Evolutionary conservation across 2,797 vertebrate species (phyloP).

Genomic region (Diglossa cyanea): DNA sequence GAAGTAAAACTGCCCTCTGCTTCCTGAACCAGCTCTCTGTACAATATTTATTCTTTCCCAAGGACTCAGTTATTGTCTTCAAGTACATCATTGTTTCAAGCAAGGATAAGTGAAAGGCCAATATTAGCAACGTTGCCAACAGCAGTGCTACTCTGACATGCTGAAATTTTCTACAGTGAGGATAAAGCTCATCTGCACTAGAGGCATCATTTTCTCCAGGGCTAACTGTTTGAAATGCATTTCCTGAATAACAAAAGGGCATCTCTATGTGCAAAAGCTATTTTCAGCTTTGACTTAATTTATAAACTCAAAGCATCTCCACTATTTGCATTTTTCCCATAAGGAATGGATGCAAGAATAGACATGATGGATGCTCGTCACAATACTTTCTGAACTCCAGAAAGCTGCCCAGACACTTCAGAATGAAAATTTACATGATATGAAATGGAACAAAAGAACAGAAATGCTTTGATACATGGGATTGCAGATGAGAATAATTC

Average conservation of each 20-base stretch:
- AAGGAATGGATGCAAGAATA: not conserved
- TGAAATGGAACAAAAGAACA: conserved; percentile 11
- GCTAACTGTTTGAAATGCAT: not conserved
- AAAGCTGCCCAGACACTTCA: not conserved
- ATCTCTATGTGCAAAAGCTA: not conserved
- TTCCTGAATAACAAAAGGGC: conserved; percentile 18
- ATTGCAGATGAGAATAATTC: not conserved
- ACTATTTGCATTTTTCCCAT: not conserved
- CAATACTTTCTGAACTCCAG: not conserved
- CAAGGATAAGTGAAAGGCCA: conserved; percentile 28
- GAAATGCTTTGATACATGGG: not conserved
- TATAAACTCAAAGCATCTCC: not conserved
- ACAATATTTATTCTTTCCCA: not conserved
- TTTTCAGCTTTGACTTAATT: conserved; percentile 11
- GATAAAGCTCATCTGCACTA: not conserved
- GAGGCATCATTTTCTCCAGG: not conserved
- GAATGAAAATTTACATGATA: not conserved
- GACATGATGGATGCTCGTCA: not conserved
- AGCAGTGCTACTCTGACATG: not conserved
- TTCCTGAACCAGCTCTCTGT: not conserved
- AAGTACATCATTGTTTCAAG: not conserved
- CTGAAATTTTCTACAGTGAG: not conserved
- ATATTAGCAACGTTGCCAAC: not conserved
- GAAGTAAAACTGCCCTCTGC: not conserved
- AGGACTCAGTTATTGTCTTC: not conserved